These are phyloP conservation scores for Amblyjoppa fuscipennis DNA, from an alignment of 2,888 invertebrate genomes.

Conservation along the genomic window DNA sequence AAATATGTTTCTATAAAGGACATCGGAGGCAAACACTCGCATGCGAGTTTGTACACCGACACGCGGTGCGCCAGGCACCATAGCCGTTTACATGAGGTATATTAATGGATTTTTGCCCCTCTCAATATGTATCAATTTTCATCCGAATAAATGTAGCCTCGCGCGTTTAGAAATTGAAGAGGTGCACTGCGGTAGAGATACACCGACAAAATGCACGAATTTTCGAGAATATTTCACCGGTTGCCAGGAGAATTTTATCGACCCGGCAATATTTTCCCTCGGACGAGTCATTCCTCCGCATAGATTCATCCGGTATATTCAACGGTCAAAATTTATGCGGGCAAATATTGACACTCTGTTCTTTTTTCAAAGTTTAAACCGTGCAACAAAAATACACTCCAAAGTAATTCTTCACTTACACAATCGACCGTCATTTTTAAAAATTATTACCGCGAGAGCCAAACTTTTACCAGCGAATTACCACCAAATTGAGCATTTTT, in stretches of 20 bases:
- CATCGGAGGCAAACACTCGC: not conserved
- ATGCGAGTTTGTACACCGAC: not conserved
- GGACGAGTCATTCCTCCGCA: not conserved
- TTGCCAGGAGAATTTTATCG: not conserved
- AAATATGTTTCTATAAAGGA: constrained; percentile 46
- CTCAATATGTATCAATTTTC: constrained; percentile 23
- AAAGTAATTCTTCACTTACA: too few species aligned
- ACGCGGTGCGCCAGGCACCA: constrained; percentile 9
- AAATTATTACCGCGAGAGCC: too few species aligned
- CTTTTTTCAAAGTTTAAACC: too few species aligned
- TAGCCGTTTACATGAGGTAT: constrained; percentile 45
- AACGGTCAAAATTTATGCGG: too few species aligned
- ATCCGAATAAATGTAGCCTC: not conserved
- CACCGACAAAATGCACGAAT: not conserved
- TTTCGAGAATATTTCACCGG: not conserved
- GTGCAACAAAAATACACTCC: too few species aligned
- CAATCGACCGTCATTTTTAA: too few species aligned
- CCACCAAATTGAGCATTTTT: too few species aligned
- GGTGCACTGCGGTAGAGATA: not conserved
- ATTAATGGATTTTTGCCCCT: constrained; percentile 32
- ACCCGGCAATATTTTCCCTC: not conserved
- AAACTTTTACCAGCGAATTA: too few species aligned
- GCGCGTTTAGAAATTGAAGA: constrained; percentile 3
- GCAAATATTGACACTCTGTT: too few species aligned
- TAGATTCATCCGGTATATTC: too few species aligned